Evolutionary conservation across 2,888 invertebrate genomes (phyloP), one percentile per base, ranked within the genome.

Genomic region (Drosophila anomelani): DNA sequence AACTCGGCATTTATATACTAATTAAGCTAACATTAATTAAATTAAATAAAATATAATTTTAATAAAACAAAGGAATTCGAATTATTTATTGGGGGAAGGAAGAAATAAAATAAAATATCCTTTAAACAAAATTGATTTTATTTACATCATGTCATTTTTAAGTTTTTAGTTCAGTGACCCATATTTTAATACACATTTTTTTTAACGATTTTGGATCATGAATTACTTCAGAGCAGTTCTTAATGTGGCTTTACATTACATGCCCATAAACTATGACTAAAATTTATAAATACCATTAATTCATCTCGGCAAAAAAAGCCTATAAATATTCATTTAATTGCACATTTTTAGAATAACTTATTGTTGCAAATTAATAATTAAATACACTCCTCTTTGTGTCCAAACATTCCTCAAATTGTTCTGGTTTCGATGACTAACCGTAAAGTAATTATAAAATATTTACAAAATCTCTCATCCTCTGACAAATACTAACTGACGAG

Each of bases 1-100:
- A 64, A 36, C 41, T 38, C 17, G 47, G 76, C 72, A 72, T 72
- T 72, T 72, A 72, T 54, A 49, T 39, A 39, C 10, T 44, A 46
- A 36, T 9, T 70, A 70, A 34, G 55, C 1, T 36, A 23, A n/a
- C 4, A 1, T 9, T 32, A 29, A 29, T 43, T 43, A 32, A 38
- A 26, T 26, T 26, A 23, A 34, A 59, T 51, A 38, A 36, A 59
- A 13, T 59, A 66, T 38, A 38, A 10, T 29, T 43, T 4, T 41
- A 23, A 34, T 36, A 63, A 17, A 39, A 20, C 0, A n/a, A 23
- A 8, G 0, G 23, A 8, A 1, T 5, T 38, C 20, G 7, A 0
- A 13, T 6, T 60, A 13, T 8, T 12, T 7, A 9, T 32, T 12
- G 8, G 15, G 10, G 5, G 13, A 1, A 36, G 13, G 13, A 17